These are phyloP conservation scores for Aspiorhynchus laticeps DNA, from an alignment of 2,113 vertebrate species.

Conservation along the genomic window DNA sequence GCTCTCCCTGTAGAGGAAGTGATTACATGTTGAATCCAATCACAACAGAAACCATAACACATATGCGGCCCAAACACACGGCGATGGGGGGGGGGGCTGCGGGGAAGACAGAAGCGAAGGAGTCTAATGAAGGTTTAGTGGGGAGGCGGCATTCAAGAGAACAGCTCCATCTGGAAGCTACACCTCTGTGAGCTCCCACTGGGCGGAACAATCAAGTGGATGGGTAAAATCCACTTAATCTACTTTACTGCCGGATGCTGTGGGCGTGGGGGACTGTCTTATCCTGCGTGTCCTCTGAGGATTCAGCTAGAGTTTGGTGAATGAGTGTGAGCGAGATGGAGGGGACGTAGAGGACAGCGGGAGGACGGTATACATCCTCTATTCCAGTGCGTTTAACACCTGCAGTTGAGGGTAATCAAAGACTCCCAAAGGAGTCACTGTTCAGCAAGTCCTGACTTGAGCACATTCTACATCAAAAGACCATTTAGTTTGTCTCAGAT, in stretches of 20 bases:
- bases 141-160: constrained; percentile 49
- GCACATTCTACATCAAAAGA: constrained; percentile 18
- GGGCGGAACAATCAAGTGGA: constrained; percentile 17
- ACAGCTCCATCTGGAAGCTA: constrained; percentile 65
- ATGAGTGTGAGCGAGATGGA: constrained; percentile 10
- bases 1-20: constrained; percentile 13
- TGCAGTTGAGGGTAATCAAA: constrained; percentile 7
- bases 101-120: constrained; percentile 12
- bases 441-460: constrained; percentile 28
- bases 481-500: not conserved
- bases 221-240: constrained; percentile 65
- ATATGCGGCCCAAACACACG: constrained; percentile 47
- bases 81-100: constrained; percentile 25
- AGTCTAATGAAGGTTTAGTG: constrained; percentile 39
- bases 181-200: constrained; percentile 34
- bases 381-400: constrained; percentile 26
- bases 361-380: not conserved
- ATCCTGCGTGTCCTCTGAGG: constrained; percentile 71
- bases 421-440: not conserved
- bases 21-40: constrained; percentile 44
- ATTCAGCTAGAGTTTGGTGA: constrained; percentile 64
- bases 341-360: not conserved
- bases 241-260: constrained; percentile 67
- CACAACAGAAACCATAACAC: constrained; percentile 46
- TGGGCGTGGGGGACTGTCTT: constrained; percentile 67